Base-by-base conservation (phyloP, 1,140 invertebrate species). In the Conus betulinus region DNA sequence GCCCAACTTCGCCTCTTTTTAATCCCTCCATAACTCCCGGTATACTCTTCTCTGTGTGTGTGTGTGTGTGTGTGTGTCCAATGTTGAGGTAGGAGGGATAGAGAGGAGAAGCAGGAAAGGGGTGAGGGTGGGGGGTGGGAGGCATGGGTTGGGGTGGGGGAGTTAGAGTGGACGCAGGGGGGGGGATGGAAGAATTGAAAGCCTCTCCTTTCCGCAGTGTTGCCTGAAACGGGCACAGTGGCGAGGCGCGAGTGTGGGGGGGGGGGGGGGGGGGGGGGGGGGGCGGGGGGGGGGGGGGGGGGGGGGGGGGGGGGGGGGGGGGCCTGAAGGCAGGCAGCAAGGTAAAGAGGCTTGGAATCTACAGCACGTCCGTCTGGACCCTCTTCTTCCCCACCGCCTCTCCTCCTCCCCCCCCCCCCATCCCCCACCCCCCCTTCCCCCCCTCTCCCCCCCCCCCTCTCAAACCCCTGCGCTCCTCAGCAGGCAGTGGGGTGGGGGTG, bases 301-400 rank as follows among this genome's bases (percentile, higher is more conserved):
- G 25, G 7, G 25, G 0, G 25, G 3, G 39, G 3, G 3, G 3
- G 39, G 3, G 39, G 2, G 10, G 2, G 23, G 3, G 13, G 7
- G 76, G 23, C 39, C 27, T 27, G 25, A 55, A 25, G 79, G 39
- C 79, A 81, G 20, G 25, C 79, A 23, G 20, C 6, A 23, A 71
- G 67, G 39, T 81, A 81, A 81, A 53, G 79, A 51, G 79, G 39
- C 39, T 81, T 81, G 13, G 79, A 81, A 81, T 81, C 79, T 53
- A 87, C 71, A 78, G 79, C 53, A 78, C 85, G 23, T 52, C 23
- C 51, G 52, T 57, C 27, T 15, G 39, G n/a, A 27, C 78, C 1
- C 51, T 11, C 0, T 23, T 15, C 11, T 84, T 55, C 23, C 63
- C 13, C n/a, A 39, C 5, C 23, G 60, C 25, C 20, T 17, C 63